Base-by-base conservation (phyloP, 1,140 invertebrate genomes). In the Anoplolepis gracilipes region DNA sequence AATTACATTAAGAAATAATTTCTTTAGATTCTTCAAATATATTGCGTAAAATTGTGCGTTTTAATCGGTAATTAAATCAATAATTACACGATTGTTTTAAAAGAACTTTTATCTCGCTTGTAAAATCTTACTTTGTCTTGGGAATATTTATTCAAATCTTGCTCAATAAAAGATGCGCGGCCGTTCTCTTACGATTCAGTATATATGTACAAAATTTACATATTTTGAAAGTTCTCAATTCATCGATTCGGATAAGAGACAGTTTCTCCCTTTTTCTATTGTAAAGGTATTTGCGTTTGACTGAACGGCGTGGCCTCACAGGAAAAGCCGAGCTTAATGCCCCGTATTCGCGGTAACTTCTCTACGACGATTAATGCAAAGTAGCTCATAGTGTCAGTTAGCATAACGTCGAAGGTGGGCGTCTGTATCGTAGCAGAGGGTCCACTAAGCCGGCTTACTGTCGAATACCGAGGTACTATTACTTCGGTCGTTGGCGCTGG, bases 351-450 rank as follows among this genome's bases (percentile, higher is more conserved):
- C 57, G 30, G 61, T 73, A 84, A 84, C 72, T 87, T 89, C 77
- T 89, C 88, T 53, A 64, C 67, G 55, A 89, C 88, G 88, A 89
- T 89, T 89, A 89, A 89, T 89, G 87, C 84, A 89, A 89, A 89
- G 88, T 86, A 89, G 87, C 78, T 89, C 57, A 87, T 77, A 67
- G 85, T 75, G 88, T 89, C 88, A 79, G 78, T 89, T 89, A 87
- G 87, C 78, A 87, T 84, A 89, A 89, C 78, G 72, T 36, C 19
- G 55, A 86, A 86, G 87, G 87, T 69, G 36, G 62, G 36, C n/a
- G 36, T 61, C 30, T 30, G 87, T 82, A 88, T 88, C 84, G 87
- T 55, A 64, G 64, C 49, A 42, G 64, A 55, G 77, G 77, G 72
- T 84, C 42, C 55, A 57, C 28, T 89, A 89, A 89, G 88, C 87